Evolutionary conservation across 1,140 invertebrate genomes (phyloP), one percentile per base, ranked within the genome.

Genomic region (Pseudomyrmex sp.): DNA sequence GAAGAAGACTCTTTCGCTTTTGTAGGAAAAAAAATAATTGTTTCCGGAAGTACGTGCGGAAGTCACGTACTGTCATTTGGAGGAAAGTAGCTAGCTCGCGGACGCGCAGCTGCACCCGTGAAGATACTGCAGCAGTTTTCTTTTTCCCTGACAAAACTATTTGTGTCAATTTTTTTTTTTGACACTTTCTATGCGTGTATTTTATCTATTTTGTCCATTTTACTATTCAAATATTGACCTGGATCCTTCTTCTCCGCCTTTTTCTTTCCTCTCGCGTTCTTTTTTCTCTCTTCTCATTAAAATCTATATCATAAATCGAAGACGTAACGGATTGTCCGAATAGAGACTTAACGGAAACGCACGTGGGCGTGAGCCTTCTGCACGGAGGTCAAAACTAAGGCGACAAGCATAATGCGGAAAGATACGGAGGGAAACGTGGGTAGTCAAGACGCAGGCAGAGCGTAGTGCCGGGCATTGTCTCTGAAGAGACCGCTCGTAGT

Each of bases 391-490:
- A 88, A 89, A 91, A 88, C 85, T 85, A 86, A 91, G 90, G 84
- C 84, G 88, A 87, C 84, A 85, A 74, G 83, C 84, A 85, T 66
- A 89, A 85, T 58, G 72, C 88, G 82, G 84, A 83, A 86, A 90
- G 76, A 82, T 76, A 35, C 7, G 35, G 35, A 76, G 73, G 20
- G 15, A 72, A 69, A 90, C 61, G 75, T 72, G 70, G 70, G 82
- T 85, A 82, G 84, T 88, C 77, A 86, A 35, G 85, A 85, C 83
- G 83, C 85, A 93, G 90, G 89, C 91, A 88, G 90, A 93, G 89
- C 93, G 93, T 94, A 91, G 83, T 93, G 82, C 93, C 93, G 93
- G 92, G 89, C 85, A 94, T 94, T 94, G 92, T 94, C 91, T 92
- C 88, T 52, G 50, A 52, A 52, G 85, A 75, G 86, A 84, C 91